Evolutionary conservation across 2,888 invertebrate species (phyloP).

Genomic region (Hydroisotoma schaefferi): DNA sequence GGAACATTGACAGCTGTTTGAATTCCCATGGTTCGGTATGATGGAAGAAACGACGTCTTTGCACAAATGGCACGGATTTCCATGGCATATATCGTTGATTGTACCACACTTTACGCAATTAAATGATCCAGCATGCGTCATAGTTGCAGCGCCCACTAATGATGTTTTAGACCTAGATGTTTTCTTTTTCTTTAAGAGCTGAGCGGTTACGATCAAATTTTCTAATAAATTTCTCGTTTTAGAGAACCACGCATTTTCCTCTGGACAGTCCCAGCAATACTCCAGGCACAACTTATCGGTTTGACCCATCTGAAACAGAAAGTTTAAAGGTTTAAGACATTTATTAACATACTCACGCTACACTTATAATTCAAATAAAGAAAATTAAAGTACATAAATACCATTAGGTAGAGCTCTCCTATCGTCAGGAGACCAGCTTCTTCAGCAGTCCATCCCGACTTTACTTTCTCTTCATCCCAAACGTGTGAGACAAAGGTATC

Average conservation of each 20-base stretch:
- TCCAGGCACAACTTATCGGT: constrained; percentile 53
- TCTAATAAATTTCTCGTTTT: constrained; percentile 33
- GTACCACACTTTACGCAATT: constrained; percentile 37
- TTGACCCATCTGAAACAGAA: constrained; percentile 50
- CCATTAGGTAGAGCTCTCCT: constrained; percentile 86
- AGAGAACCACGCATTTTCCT: constrained; percentile 27
- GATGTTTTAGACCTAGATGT: constrained; percentile 24
- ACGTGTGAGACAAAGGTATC: constrained; percentile 39
- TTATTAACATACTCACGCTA: background rate
- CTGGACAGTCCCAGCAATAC: constrained; percentile 52
- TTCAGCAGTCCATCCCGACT: constrained; percentile 72
- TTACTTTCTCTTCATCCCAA: constrained; percentile 51
- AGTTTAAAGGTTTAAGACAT: background rate
- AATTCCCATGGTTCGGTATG: too few relatives aligned
- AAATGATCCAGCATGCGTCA: background rate
- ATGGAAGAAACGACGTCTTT: too few relatives aligned
- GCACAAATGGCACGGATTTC: too few relatives aligned
- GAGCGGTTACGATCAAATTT: constrained; percentile 31
- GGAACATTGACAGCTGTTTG: too few relatives aligned
- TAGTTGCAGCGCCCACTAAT: background rate
- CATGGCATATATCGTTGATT: constrained; percentile 26
- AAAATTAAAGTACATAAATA: constrained; percentile 51
- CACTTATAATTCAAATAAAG: background rate
- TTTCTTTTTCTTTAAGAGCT: constrained; percentile 44
- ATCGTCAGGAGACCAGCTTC: constrained; percentile 77